phyloP scores from a whole-genome alignment of 2,113 vertebrate genomes.

The Gymnarchus niloticus region DNA sequence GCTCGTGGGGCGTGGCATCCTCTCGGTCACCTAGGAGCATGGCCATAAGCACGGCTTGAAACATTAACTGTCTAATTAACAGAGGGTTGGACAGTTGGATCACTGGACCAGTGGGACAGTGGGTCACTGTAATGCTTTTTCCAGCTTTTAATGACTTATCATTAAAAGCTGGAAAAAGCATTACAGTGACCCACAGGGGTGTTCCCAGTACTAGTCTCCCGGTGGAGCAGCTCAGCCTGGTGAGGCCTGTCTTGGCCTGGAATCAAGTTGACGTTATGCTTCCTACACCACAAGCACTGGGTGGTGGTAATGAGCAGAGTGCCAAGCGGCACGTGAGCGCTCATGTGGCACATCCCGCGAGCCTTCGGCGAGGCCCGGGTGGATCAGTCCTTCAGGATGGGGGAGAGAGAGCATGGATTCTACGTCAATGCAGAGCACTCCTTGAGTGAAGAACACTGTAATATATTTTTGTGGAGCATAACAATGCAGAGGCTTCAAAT shows the following conservation, averaged over 20 bases:
- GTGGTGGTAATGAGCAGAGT: not conserved
- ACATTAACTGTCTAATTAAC: not conserved
- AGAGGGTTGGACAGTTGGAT: too few species aligned
- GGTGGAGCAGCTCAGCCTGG: not conserved
- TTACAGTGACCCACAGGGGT: not conserved
- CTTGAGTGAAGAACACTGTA: not conserved
- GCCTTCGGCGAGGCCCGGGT: not conserved
- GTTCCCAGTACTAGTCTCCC: not conserved
- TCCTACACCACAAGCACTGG: not conserved
- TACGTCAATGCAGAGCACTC: not conserved
- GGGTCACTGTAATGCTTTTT: too few species aligned
- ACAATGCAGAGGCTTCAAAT: too few species aligned
- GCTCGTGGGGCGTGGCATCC: too few species aligned
- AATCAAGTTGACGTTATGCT: not conserved
- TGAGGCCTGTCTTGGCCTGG: not conserved
- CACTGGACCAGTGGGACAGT: too few species aligned
- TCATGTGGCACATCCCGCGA: not conserved
- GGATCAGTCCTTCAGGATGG: not conserved
- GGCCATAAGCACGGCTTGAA: not conserved
- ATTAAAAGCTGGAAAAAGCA: not conserved
- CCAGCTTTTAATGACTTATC: too few species aligned
- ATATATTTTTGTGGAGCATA: too few species aligned
- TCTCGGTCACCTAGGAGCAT: too few species aligned
- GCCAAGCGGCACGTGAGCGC: not conserved
- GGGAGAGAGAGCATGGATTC: not conserved